These are phyloP conservation scores for Tigriopus californicus DNA, from an alignment of 2,888 invertebrate species.

Conservation along the genomic window DNA sequence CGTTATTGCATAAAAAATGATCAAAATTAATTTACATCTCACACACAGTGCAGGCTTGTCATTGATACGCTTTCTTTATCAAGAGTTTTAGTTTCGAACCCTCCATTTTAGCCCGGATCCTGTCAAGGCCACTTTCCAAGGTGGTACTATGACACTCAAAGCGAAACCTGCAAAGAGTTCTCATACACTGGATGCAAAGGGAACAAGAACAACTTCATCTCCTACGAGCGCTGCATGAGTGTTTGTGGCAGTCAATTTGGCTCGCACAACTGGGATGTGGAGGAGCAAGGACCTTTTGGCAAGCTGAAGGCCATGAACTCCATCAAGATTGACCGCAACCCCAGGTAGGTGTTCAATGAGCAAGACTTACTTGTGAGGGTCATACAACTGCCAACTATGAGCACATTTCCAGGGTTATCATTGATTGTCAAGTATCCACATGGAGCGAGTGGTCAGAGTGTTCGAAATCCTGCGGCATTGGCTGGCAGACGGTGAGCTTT, in stretches of 20 bases:
- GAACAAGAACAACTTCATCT: constrained; percentile 29
- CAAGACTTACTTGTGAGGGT: background rate
- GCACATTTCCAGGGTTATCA: background rate
- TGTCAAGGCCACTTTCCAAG: constrained; percentile 21
- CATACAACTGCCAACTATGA: no score
- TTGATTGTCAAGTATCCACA: background rate
- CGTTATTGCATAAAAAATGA: no score
- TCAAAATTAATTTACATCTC: no score
- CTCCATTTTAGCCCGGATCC: constrained; percentile 20
- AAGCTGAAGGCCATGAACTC: background rate
- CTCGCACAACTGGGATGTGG: no score
- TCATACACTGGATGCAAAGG: constrained; percentile 33
- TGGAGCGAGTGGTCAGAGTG: constrained; percentile 14
- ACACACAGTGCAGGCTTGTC: no score
- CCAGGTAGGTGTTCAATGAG: background rate
- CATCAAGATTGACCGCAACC: background rate
- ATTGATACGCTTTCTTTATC: no score
- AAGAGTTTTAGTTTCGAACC: no score
- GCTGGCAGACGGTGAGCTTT: constrained; percentile 3
- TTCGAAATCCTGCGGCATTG: constrained; percentile 12
- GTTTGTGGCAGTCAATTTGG: background rate
- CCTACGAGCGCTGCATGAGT: constrained; percentile 21
- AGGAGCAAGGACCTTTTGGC: no score
- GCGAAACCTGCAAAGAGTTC: constrained; percentile 27
- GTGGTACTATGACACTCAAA: constrained; percentile 26